phyloP scores from a whole-genome alignment of 2,113 vertebrate genomes.

The Pyxicephalus adspersus region DNA sequence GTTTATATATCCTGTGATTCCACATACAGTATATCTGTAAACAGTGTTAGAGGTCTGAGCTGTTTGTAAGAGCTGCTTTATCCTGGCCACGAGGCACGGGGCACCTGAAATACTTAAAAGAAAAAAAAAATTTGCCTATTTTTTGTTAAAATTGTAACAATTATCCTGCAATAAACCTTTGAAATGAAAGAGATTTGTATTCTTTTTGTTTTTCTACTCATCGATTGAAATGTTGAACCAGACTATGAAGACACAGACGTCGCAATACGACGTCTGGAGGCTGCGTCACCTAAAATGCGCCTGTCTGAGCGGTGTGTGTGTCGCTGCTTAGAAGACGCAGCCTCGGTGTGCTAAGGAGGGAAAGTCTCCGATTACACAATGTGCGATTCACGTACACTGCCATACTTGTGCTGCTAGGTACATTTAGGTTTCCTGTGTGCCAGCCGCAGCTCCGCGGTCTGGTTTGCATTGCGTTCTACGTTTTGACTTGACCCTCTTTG shows the following conservation, averaged over 20 bases:
- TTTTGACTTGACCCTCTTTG: slow-evolving; percentile 16
- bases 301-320: no score
- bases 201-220: not conserved
- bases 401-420: slow-evolving; percentile 23
- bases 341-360: not conserved
- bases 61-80: slow-evolving; percentile 84
- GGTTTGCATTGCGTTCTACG: slow-evolving; percentile 30
- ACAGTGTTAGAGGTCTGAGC: slow-evolving; percentile 88
- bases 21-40: slow-evolving; percentile 77
- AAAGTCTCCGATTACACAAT: not conserved
- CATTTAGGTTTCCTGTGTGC: not conserved
- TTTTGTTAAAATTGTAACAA: slow-evolving; percentile 23
- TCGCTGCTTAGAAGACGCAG: slow-evolving; percentile 18
- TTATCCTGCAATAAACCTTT: not conserved
- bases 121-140: not conserved
- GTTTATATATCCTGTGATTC: not conserved
- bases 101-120: slow-evolving; percentile 82
- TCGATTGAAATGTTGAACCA: not conserved
- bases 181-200: not conserved
- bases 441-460: not conserved
- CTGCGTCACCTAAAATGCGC: no score
- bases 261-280: no score
- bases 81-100: slow-evolving; percentile 84
- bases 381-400: not conserved
- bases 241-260: not conserved